These are phyloP conservation scores for Mus spicilegus DNA, from an alignment of 2,113 vertebrate genomes.

Conservation along the genomic window DNA sequence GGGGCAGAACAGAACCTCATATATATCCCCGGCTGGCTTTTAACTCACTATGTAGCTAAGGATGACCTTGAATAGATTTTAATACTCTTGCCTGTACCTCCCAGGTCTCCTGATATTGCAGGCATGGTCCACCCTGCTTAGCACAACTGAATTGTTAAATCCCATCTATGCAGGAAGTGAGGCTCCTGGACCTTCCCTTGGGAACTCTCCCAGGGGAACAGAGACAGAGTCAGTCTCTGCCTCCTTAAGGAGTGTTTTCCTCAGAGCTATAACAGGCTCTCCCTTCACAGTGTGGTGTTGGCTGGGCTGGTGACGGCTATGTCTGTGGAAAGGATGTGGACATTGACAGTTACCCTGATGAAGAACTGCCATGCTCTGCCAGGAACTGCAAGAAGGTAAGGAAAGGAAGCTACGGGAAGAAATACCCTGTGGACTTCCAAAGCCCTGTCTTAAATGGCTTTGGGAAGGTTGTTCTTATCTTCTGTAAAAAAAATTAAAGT, in stretches of 20 bases:
- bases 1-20: neutral
- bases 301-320: slow-evolving; percentile 97
- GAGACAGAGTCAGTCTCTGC: neutral
- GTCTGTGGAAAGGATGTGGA: slow-evolving; percentile 96
- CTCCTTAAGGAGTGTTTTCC: neutral
- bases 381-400: slow-evolving; percentile 93
- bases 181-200: neutral
- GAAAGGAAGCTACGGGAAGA: neutral
- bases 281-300: slow-evolving; percentile 92
- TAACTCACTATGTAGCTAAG: neutral
- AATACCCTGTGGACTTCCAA: neutral
- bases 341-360: slow-evolving; percentile 96
- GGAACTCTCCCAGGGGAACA: no score
- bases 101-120: neutral
- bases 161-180: neutral
- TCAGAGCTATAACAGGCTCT: slow-evolving; percentile 53
- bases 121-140: neutral
- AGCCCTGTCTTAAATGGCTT: neutral
- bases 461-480: neutral
- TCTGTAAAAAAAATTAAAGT: neutral
- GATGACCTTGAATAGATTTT: neutral
- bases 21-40: neutral
- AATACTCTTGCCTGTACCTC: neutral
- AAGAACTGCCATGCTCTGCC: slow-evolving; percentile 89
- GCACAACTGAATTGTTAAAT: neutral